Percentiles rank a stretch among this genome's conserved stretches.
These are phyloP conservation scores for Aethes cnicana DNA, from an alignment of 2,888 invertebrate genomes.

Conservation along the genomic window DNA sequence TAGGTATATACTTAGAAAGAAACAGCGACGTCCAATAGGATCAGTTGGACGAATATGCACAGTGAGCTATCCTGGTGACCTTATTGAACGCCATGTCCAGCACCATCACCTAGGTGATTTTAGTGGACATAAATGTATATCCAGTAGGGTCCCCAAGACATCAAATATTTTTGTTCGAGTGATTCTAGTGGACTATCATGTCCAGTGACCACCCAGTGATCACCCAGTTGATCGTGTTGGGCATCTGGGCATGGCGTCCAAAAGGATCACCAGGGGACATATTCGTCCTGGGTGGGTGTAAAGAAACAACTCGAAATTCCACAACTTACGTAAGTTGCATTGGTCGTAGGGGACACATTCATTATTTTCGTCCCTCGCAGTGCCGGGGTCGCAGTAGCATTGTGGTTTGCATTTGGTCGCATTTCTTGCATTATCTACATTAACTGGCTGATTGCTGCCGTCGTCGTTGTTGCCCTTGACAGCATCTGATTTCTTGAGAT, in stretches of 20 bases:
- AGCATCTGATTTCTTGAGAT: not conserved
- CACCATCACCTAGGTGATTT: too few species aligned
- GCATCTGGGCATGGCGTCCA: not conserved
- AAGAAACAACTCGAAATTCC: not conserved
- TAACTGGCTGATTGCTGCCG: not conserved
- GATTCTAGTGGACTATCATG: too few species aligned
- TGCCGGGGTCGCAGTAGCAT: conserved; percentile 21
- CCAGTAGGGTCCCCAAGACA: not conserved
- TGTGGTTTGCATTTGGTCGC: not conserved
- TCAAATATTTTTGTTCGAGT: too few species aligned
- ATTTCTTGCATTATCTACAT: not conserved
- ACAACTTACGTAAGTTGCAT: conserved; percentile 20
- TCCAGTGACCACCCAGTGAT: too few species aligned
- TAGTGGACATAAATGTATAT: not conserved
- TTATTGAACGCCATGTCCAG: too few species aligned
- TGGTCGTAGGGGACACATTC: conserved; percentile 13
- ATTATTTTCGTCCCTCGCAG: conserved; percentile 21
- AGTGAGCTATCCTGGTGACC: too few species aligned
- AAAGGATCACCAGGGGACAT: not conserved
- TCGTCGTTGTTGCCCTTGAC: not conserved
- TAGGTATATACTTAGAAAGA: too few species aligned
- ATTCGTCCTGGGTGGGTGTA: too few species aligned
- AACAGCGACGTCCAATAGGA: too few species aligned
- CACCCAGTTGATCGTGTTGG: too few species aligned
- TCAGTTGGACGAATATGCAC: too few species aligned